phyloP scores from a whole-genome alignment of 2,113 vertebrate species.

The Rallus limicola region DNA sequence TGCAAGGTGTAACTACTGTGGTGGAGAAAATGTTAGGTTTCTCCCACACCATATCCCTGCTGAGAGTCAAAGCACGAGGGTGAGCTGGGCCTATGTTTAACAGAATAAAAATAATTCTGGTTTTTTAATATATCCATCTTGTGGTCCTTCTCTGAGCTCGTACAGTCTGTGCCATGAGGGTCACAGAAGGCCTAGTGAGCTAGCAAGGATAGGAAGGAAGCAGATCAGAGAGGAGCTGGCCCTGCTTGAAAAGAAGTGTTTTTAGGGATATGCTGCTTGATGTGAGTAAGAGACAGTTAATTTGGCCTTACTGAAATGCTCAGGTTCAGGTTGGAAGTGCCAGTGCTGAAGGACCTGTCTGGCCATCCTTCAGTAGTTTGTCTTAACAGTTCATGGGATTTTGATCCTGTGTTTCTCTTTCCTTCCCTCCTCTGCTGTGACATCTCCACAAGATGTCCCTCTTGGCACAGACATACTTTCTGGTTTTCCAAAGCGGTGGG shows the following conservation, averaged over 20 bases:
- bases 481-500: background rate
- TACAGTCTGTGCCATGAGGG: background rate
- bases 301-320: background rate
- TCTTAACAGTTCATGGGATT: background rate
- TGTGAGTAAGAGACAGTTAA: background rate
- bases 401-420: background rate
- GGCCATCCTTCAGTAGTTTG: background rate
- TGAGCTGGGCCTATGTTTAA: background rate
- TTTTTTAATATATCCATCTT: background rate
- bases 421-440: background rate
- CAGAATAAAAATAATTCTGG: background rate
- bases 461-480: background rate
- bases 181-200: background rate
- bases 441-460: constrained; percentile 62
- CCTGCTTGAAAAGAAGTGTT: background rate
- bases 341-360: background rate
- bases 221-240: background rate
- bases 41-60: background rate
- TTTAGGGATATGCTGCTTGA: background rate
- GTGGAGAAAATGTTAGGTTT: background rate
- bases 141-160: background rate
- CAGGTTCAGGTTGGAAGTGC: background rate
- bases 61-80: background rate
- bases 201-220: background rate
- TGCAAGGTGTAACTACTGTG: background rate